Evolutionary conservation across 1,140 invertebrate genomes (phyloP).

Genomic region (Dendrolimus kikuchii): DNA sequence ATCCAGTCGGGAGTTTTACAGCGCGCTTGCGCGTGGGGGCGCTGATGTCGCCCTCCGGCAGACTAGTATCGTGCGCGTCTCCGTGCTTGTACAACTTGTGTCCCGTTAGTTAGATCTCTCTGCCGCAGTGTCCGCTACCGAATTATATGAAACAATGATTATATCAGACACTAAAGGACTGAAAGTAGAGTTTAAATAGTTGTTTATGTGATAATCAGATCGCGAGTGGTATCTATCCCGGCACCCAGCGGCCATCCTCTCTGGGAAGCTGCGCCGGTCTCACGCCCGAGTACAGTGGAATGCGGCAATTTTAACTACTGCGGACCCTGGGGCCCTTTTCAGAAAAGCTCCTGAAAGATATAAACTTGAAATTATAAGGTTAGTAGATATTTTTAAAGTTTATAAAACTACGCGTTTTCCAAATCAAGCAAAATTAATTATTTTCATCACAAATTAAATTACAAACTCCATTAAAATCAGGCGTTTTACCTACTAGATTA

Average conservation of each 20-base stretch:
- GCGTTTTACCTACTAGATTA: too few species aligned
- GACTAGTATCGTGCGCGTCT: constrained; percentile 51
- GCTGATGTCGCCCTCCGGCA: constrained; percentile 36
- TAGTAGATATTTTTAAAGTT: constrained; percentile 11
- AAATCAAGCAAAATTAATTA: too few species aligned
- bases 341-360: constrained; percentile 44
- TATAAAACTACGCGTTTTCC: too few species aligned
- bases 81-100: constrained; percentile 26
- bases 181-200: constrained; percentile 37
- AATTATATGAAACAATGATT: constrained; percentile 47
- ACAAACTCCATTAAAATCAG: too few species aligned
- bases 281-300: constrained; percentile 63
- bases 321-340: constrained; percentile 56
- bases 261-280: constrained; percentile 62
- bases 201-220: constrained; percentile 54
- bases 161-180: constrained; percentile 23
- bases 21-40: constrained; percentile 41
- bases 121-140: constrained; percentile 31
- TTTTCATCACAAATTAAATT: too few species aligned
- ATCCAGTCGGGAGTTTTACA: constrained; percentile 22
- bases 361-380: constrained; percentile 31
- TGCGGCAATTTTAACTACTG: constrained; percentile 70
- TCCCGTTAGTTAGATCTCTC: constrained; percentile 13
- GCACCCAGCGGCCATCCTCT: constrained; percentile 46
- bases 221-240: constrained; percentile 22